These are phyloP conservation scores for Torymus texanus DNA, from an alignment of 2,888 invertebrate genomes.

Conservation along the genomic window DNA sequence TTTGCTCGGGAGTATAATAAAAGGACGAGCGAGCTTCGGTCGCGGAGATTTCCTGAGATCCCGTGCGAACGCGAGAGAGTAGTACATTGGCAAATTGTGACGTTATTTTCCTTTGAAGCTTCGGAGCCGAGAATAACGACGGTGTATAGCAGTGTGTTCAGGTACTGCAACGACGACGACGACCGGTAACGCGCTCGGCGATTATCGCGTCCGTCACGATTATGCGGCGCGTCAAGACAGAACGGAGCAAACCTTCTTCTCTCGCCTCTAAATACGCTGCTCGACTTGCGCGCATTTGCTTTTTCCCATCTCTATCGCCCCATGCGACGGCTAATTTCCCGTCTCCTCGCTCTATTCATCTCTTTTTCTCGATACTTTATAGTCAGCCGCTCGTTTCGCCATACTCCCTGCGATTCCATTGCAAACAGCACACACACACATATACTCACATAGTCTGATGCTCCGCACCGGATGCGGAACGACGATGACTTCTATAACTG, in stretches of 20 bases:
- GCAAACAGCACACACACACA: too few species aligned
- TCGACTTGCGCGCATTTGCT: constrained; percentile 4
- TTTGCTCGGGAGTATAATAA: constrained; percentile 1
- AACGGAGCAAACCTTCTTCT: constrained; percentile 45
- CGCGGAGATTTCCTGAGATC: constrained; percentile 11
- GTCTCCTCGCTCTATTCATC: constrained; percentile 16
- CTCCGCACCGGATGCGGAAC: constrained; percentile 59
- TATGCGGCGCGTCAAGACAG: constrained; percentile 69
- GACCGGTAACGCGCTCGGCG: constrained; percentile 64
- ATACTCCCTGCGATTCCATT: constrained; percentile 28
- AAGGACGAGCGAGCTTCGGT: neutral
- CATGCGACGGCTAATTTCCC: constrained; percentile 12
- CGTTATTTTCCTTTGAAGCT: constrained; percentile 44
- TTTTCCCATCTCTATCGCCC: constrained; percentile 35
- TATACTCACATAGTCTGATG: too few species aligned
- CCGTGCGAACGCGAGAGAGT: neutral
- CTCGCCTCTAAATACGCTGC: neutral
- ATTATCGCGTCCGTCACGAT: constrained; percentile 73
- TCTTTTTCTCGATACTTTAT: constrained; percentile 49
- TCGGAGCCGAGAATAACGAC: too few species aligned
- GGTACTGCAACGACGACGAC: constrained; percentile 27
- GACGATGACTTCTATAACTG: constrained; percentile 70
- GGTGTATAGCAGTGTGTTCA: too few species aligned
- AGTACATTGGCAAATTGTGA: constrained; percentile 60
- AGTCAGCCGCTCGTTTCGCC: constrained; percentile 20